Conservation (phyloP, 2,797 vertebrate species). For the Melanotaenia nigrans region DNA sequence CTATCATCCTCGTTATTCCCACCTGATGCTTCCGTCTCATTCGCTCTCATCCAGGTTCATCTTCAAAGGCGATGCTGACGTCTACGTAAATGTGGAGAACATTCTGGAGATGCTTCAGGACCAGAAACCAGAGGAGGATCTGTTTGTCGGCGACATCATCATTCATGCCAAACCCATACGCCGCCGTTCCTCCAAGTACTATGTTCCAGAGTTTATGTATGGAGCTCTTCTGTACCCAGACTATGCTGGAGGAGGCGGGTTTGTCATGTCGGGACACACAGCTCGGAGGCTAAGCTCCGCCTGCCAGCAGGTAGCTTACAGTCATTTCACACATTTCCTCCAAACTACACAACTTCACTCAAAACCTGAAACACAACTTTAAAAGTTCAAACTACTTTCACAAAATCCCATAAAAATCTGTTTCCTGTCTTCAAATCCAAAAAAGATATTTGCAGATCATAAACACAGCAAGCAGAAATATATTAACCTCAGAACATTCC, state of each 20-base stretch:
- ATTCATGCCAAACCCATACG: conserved; percentile 92
- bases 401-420: no score
- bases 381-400: no score
- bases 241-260: conserved; percentile 95
- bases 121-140: conserved; percentile 78
- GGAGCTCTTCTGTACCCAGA: conserved; percentile 89
- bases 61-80: conserved; percentile 95
- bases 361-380: no score
- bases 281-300: conserved; percentile 87
- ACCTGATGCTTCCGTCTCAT: neutral
- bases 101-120: conserved; percentile 90
- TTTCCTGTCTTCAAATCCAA: no score
- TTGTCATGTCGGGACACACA: conserved; percentile 90
- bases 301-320: conserved; percentile 82
- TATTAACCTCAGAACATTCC: no score
- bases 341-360: no score
- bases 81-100: conserved; percentile 95
- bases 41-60: conserved; percentile 81
- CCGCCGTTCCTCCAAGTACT: conserved; percentile 90
- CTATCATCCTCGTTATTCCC: neutral
- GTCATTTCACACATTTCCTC: no score
- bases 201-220: conserved; percentile 91
- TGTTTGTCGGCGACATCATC: conserved; percentile 96
- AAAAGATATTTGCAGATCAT: no score
- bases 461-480: no score